Conservation (phyloP, 2,888 invertebrate species). For the Epicampocera succincta region DNA sequence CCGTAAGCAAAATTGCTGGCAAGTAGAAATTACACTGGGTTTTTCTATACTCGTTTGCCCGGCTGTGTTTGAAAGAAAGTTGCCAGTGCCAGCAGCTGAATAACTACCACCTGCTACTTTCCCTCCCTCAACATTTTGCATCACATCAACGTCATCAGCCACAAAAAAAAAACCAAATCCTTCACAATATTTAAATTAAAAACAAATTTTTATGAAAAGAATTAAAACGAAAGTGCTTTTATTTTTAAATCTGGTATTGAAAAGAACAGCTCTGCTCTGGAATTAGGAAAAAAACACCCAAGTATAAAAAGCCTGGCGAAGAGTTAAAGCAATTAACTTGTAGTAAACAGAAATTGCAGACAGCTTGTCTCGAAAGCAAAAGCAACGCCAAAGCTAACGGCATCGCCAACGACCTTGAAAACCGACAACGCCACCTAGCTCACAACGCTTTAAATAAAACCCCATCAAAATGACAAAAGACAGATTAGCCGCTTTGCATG, state of each 20-base stretch:
- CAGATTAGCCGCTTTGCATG: conserved; percentile 97
- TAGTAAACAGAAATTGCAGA: conserved; percentile 9
- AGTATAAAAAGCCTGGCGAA: neutral
- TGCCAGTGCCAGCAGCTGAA: conserved; percentile 24
- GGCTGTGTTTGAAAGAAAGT: conserved; percentile 36
- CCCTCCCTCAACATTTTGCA: conserved; percentile 27
- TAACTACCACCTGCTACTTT: conserved; percentile 40
- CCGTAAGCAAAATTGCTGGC: conserved; percentile 12
- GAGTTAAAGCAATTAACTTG: conserved; percentile 1
- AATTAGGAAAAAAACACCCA: neutral
- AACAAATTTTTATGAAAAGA: conserved; percentile 7
- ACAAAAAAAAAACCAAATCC: conserved; percentile 16
- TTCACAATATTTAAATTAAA: conserved; percentile 2
- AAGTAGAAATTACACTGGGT: conserved; percentile 1
- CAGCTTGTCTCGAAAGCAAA: conserved; percentile 4
- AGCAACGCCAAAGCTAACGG: too few relatives aligned
- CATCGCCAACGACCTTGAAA: neutral
- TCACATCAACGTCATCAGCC: conserved; percentile 16
- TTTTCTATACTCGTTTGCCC: conserved; percentile 58
- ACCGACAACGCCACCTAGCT: conserved; percentile 18
- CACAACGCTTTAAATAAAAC: too few relatives aligned
- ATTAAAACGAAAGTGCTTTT: neutral
- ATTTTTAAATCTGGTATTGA: conserved; percentile 10
- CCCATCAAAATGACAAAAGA: conserved; percentile 91
- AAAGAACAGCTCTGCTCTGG: neutral